A percentile compares a stretch with the other conserved stretches of the same genome.
These are phyloP conservation scores for Drosophila diplacantha DNA, from an alignment of 2,888 invertebrate species.

Conservation along the genomic window DNA sequence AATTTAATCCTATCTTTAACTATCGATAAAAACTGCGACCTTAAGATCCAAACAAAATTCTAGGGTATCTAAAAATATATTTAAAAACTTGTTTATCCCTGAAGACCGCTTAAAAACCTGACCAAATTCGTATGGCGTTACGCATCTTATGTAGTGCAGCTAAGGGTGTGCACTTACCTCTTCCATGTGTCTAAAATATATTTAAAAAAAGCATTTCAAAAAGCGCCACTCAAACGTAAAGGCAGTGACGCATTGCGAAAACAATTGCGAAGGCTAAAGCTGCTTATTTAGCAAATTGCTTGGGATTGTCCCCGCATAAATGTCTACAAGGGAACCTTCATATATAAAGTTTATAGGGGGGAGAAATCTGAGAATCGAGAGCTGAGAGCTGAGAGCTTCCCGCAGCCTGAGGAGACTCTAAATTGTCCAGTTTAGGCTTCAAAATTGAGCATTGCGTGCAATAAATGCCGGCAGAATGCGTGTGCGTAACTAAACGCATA, in stretches of 20 bases:
- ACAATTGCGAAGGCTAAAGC: slow-evolving; percentile 34
- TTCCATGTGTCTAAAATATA: background rate
- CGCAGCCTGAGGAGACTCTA: slow-evolving; percentile 29
- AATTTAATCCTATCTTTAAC: background rate
- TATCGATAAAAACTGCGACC: no score
- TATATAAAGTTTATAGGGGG: background rate
- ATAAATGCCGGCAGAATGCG: slow-evolving; percentile 46
- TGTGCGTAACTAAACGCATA: slow-evolving; percentile 71
- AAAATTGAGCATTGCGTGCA: slow-evolving; percentile 63
- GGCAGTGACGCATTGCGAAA: slow-evolving; percentile 61
- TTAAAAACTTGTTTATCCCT: no score
- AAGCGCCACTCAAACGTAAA: slow-evolving; percentile 20
- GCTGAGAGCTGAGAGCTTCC: background rate
- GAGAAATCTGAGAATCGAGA: slow-evolving; percentile 7
- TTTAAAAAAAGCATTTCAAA: background rate
- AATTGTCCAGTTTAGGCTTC: slow-evolving; percentile 59
- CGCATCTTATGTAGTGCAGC: background rate
- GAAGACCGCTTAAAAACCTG: background rate
- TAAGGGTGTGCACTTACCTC: background rate
- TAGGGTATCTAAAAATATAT: no score
- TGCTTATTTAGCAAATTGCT: slow-evolving; percentile 57
- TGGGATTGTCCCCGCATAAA: slow-evolving; percentile 28
- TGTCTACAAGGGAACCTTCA: slow-evolving; percentile 11
- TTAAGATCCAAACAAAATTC: no score
- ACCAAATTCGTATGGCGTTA: background rate